Base-by-base conservation (phyloP, 2,113 vertebrate species). In the Zapus hudsonius region DNA sequence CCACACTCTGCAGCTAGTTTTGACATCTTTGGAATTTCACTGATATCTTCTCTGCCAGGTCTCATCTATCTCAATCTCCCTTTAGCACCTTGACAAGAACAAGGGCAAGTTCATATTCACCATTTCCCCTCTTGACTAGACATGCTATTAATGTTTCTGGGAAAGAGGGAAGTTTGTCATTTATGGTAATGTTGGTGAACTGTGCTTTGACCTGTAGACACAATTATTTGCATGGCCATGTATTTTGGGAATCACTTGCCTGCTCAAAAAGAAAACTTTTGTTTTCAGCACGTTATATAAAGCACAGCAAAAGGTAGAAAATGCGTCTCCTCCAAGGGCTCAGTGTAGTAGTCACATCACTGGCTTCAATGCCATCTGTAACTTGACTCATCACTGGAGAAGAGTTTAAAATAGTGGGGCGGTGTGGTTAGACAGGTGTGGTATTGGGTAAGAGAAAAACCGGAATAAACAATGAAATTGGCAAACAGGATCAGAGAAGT, bases 401-500 rank as follows among this genome's bases (percentile, higher is more conserved):
- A 89, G 74, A 63, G n/a, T 20, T 91, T 86, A 73, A 90, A 92
- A 84, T n/a, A 69, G 59, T 89, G 38, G 61, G 84, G 36, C 42
- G 27, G 7, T 92, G 44, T 89, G 81, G 84, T 94, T 89, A 6
- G n/a, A 63, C 61, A 82, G 64, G 66, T 95, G 38, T 80, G 94
- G 59, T 67, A 11, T 72, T 79, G 36, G 57, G 33, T 52, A 72
- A 84, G 42, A 67, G 27, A 57, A 90, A 85, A 67, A 72, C n/a
- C 5, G 11, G 36, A 94, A 70, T 83, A 87, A 73, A 75, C 55
- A 42, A 7, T 82, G 74, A 81, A 84, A 87, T 90, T 63, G 31
- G 40, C 19, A 31, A 55, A 67, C 16, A 76, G 19, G 42, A 75
- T 72, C 87, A 82, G 92, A 89, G 95, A 96, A 96, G 92, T 92